phyloP scores from a whole-genome alignment of 2,888 invertebrate genomes.

The Parthenolecanium corni region DNA sequence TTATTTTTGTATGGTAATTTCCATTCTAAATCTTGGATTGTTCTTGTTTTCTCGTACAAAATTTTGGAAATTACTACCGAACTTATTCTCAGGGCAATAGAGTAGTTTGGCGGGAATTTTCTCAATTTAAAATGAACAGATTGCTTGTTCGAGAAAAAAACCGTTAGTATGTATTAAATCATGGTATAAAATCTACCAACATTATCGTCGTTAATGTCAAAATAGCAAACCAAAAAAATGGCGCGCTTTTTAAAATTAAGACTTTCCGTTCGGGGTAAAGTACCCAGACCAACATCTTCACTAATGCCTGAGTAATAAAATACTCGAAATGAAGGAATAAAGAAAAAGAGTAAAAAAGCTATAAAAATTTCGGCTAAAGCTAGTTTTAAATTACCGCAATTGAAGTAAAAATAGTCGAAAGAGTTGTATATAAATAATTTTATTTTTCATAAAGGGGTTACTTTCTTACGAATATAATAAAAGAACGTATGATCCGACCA shows the following conservation, averaged over 20 bases:
- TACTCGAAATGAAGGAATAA: not conserved
- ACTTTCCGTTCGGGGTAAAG: not conserved
- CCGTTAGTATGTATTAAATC: not conserved
- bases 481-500: not conserved
- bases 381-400: slow-evolving; percentile 22
- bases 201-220: slow-evolving; percentile 2
- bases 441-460: slow-evolving; percentile 6
- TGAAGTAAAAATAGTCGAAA: no score
- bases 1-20: no score
- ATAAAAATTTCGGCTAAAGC: slow-evolving; percentile 8
- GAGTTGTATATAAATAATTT: not conserved
- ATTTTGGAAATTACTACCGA: no score
- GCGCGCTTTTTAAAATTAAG: slow-evolving; percentile 2
- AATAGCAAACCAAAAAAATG: not conserved
- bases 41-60: no score
- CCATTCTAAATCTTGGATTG: no score
- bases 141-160: no score
- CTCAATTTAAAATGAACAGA: no score
- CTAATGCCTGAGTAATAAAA: not conserved
- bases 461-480: not conserved
- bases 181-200: not conserved
- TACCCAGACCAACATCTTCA: slow-evolving; percentile 12
- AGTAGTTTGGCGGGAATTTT: no score
- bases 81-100: no score
- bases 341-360: not conserved